A percentile compares a stretch with the other conserved stretches of the same genome.
Conservation (phyloP, 2,888 invertebrate genomes). For the Agrenia bidenticulata region DNA sequence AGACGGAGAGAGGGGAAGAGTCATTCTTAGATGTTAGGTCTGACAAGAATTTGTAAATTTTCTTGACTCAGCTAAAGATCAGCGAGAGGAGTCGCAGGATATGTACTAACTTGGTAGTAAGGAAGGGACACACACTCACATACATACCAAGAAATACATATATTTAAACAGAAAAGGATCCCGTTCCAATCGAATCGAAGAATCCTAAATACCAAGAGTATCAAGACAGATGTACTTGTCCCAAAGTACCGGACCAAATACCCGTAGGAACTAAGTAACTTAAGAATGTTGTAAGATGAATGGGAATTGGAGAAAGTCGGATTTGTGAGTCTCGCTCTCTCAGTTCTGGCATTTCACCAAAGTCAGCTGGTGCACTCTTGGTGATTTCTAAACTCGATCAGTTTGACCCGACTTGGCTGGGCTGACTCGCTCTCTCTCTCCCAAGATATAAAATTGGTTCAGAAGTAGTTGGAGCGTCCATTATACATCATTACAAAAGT, state of each 20-base stretch:
- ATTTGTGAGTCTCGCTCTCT: neutral
- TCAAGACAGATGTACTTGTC: no score
- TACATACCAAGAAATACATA: no score
- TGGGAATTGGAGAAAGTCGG: constrained; percentile 15
- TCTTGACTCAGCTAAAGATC: constrained; percentile 43
- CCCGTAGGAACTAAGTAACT: constrained; percentile 4
- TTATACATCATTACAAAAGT: no score
- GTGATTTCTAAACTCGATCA: no score
- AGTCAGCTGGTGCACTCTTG: neutral
- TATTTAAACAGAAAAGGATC: neutral
- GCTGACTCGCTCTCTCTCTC: no score
- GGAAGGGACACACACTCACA: no score
- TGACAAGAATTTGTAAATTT: constrained; percentile 53
- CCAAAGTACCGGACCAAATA: neutral
- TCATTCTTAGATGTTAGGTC: constrained; percentile 18
- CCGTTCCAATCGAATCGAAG: neutral
- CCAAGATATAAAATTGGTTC: no score
- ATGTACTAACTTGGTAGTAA: no score
- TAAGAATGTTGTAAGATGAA: constrained; percentile 6
- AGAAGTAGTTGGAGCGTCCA: no score
- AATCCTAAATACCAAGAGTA: constrained; percentile 9
- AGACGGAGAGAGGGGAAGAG: constrained; percentile 12
- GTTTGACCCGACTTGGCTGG: no score
- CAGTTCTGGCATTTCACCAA: constrained; percentile 16
- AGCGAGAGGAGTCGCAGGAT: neutral